phyloP scores from a whole-genome alignment of 2,888 invertebrate genomes.

The Sinopyrophorus schimmeli region DNA sequence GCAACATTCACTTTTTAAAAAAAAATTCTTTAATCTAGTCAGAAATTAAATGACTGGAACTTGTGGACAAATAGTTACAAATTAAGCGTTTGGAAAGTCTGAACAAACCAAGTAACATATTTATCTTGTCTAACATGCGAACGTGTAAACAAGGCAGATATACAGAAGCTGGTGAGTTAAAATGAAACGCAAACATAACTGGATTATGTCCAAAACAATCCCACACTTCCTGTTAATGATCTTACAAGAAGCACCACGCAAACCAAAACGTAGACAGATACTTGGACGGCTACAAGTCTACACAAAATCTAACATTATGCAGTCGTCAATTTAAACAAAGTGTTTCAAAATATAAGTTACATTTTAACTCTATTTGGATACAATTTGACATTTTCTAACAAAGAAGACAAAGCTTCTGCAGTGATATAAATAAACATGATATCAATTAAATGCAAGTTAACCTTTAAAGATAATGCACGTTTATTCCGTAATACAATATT shows the following conservation, averaged over 20 bases:
- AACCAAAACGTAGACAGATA: slow-evolving; percentile 29
- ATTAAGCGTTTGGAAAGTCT: slow-evolving; percentile 37
- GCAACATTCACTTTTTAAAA: no score
- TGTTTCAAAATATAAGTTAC: no score
- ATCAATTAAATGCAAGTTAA: no score
- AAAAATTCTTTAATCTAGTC: slow-evolving; percentile 32
- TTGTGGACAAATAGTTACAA: slow-evolving; percentile 38
- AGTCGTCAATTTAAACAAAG: no score
- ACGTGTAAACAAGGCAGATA: slow-evolving; percentile 18
- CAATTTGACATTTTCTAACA: no score
- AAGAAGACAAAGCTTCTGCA: no score
- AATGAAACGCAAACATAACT: slow-evolving; percentile 34
- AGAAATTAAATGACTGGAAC: slow-evolving; percentile 32
- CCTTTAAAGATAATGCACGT: no score
- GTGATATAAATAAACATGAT: no score
- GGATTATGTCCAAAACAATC: slow-evolving; percentile 44
- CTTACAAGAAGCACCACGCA: slow-evolving; percentile 37
- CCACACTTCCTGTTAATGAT: slow-evolving; percentile 39
- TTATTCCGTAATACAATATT: no score
- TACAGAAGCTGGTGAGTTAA: slow-evolving; percentile 16
- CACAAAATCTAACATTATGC: no score
- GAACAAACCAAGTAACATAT: slow-evolving; percentile 34
- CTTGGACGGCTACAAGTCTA: slow-evolving; percentile 20
- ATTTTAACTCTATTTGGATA: no score
- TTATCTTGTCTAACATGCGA: slow-evolving; percentile 33